These are phyloP conservation scores for Phenganax stokvisi DNA, from an alignment of 92 coral and sea anemone genomes.

Conservation along the genomic window DNA sequence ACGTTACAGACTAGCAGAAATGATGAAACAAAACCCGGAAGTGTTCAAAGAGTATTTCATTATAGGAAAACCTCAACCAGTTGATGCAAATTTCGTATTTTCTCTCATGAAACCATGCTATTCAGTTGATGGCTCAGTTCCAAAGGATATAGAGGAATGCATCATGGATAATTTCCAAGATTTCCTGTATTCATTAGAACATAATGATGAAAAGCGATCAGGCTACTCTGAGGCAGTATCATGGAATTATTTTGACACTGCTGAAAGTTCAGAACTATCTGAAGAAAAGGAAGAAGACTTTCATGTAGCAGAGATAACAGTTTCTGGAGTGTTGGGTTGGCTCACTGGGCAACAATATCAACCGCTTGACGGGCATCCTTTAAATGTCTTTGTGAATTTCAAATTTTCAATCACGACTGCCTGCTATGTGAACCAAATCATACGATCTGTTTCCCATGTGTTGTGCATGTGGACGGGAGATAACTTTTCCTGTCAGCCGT, in stretches of 20 bases:
- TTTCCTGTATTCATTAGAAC: constrained; percentile 50
- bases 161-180: constrained; percentile 52
- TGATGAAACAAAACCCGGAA: constrained; percentile 43
- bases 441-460: constrained; percentile 27
- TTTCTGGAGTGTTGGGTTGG: constrained; percentile 51
- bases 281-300: constrained; percentile 39
- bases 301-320: constrained; percentile 38
- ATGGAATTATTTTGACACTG: constrained; percentile 35
- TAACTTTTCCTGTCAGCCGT: constrained; percentile 33
- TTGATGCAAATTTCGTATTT: constrained; percentile 53
- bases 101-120: constrained; percentile 46
- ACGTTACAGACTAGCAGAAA: constrained; percentile 43
- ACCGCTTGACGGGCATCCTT: neutral
- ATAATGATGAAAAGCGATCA: constrained; percentile 39
- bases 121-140: constrained; percentile 44
- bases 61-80: constrained; percentile 27
- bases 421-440: constrained; percentile 15
- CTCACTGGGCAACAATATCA: constrained; percentile 41
- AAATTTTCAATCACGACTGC: constrained; percentile 30
- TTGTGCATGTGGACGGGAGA: constrained; percentile 22
- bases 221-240: constrained; percentile 48
- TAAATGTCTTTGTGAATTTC: constrained; percentile 5
- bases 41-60: constrained; percentile 47
- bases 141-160: constrained; percentile 43
- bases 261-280: constrained; percentile 22